Base-by-base conservation (phyloP, 1,140 invertebrate species). In the Heliothis virescens region DNA sequence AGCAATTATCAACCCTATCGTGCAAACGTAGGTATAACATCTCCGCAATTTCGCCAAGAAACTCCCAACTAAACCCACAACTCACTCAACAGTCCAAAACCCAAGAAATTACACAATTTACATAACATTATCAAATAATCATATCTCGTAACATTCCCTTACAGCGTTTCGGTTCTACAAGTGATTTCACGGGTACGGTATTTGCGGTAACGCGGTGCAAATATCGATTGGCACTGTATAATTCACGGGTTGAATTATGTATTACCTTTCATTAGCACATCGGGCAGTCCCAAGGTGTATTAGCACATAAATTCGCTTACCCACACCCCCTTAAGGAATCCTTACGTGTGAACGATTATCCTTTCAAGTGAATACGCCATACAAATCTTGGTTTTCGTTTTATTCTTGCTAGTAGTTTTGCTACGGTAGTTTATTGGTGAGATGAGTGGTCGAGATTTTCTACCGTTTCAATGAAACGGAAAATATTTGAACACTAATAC, bases 211-310 rank as follows among this genome's bases (percentile, higher is more conserved):
- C 92, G 90, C 89, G 91, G 90, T 93, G 93, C 91, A 93, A 94
- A 91, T 94, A 93, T 94, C 92, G 93, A 94, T 94, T 93, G 91
- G 89, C 91, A 90, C 92, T 92, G 93, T 94, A 94, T 94, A 94
- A 93, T 94, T 94, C 91, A 92, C 90, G 89, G 91, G 90, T 90
- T 94, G 92, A 94, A 94, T 94, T 94, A 94, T 94, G 93, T 94
- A 94, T 94, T 90, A 90, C 91, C 92, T 94, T 94, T 94, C 93
- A 94, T 94, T 94, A 94, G 91, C 92, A 94, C 93, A 94, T 94
- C 90, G 92, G 91, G 84, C 89, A 91, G 91, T 87, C 88, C 89
- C 89, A 88, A 89, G 92, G 86, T 89, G 89, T 93, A 93, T 94
- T 94, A 93, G 91, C 92, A 94, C 93, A 90, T 93, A 93, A 94